Evolutionary conservation across 2,113 vertebrate species (phyloP), one percentile per base, ranked within the genome.

Genomic region (Ellobius talpinus): DNA sequence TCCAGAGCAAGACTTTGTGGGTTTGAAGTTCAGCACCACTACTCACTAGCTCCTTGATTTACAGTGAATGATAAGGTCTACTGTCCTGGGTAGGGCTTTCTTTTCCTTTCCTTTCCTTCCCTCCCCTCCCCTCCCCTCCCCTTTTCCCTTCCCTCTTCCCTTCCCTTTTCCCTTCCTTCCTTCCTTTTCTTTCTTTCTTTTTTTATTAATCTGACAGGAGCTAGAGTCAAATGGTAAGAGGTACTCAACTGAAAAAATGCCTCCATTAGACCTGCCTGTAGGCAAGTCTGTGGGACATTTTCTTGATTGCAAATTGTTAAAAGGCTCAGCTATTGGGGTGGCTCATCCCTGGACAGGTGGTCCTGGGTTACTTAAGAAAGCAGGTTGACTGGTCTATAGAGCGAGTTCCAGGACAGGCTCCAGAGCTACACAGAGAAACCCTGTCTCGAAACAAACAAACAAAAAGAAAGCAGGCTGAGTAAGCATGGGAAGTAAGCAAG

Each of bases 1-100:
- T 85, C 58, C 61, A 87, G 87, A 87, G 39, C 42, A 87, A 95
- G 87, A 73, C 73, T 89, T 76, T 88, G 42, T 73, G 78, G 58
- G 58, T 81, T 4, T 84, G 55, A 91, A 91, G 6, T 36, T 86
- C 29, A 93, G 81, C 26, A 85, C 73, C 52, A 73, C 45, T 45
- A 42, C 7, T 89, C 50, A 84, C 39, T 72, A 93, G 81, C 36
- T 93, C 42, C 58, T 36, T 88, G 86, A 93, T 45, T 68, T 52
- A 47, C 14, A 73, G 52, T 7, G 77, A 90, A 76, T 47, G 66
- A 87, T 1, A 66, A 72, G 91, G 72, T 58, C 65, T 65, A 45
- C 23, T 12, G 58, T 42, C 58, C 81, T 42, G n/a, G 26, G n/a
- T 17, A 84, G 81, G 66, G 33, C 14, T 66, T 31, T 66, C 24